These are phyloP conservation scores for Sialia sialis DNA, from an alignment of 2,113 vertebrate species.

Conservation along the genomic window DNA sequence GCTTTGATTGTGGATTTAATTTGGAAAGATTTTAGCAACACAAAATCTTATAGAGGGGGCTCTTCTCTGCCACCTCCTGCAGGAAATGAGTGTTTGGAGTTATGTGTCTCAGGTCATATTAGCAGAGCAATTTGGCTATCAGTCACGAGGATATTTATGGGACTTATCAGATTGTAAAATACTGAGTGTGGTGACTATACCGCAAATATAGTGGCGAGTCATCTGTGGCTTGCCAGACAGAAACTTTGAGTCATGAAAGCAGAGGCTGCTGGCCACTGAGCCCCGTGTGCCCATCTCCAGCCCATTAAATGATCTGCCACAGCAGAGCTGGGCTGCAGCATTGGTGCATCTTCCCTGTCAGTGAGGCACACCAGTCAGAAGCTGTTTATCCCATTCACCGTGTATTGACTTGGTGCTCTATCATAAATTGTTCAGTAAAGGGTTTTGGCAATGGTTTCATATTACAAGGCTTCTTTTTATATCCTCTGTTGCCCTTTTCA, in stretches of 20 bases:
- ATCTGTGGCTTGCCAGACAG: neutral
- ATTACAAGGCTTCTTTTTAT: neutral
- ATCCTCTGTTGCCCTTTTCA: neutral
- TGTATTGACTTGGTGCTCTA: neutral
- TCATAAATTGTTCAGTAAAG: neutral
- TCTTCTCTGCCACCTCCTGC: neutral
- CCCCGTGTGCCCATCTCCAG: neutral
- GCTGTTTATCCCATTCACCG: rapidly evolving
- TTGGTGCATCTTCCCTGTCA: neutral
- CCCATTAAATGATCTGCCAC: rapidly evolving
- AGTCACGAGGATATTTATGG: neutral
- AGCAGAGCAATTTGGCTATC: neutral
- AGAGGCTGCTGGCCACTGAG: neutral
- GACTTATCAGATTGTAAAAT: neutral
- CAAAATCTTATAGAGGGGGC: neutral
- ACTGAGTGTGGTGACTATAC: neutral
- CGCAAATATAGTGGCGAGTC: neutral
- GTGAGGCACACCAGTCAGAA: neutral
- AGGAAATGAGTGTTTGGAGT: neutral
- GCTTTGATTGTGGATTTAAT: neutral
- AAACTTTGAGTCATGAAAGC: neutral
- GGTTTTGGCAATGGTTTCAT: neutral
- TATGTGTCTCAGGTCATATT: neutral
- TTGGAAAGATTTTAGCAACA: neutral
- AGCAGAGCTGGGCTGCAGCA: neutral